These are phyloP conservation scores for Diorhabda elongata DNA, from an alignment of 1,140 invertebrate genomes.

Conservation along the genomic window DNA sequence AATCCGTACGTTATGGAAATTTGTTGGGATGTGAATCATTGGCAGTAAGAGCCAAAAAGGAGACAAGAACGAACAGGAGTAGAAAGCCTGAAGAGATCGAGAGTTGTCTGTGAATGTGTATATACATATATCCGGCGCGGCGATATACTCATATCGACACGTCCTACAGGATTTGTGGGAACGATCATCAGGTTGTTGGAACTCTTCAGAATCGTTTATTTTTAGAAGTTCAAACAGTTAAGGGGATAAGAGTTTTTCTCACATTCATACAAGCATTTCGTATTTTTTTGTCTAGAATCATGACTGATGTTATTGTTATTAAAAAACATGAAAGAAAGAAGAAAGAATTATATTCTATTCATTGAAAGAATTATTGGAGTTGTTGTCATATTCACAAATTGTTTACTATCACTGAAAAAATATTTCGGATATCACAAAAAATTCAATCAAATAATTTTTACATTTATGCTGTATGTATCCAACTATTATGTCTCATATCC, in stretches of 20 bases:
- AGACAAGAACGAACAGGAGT: not conserved
- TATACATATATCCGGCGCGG: not conserved
- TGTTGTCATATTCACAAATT: too few species aligned
- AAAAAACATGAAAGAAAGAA: too few species aligned
- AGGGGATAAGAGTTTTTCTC: not conserved
- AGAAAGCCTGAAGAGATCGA: not conserved
- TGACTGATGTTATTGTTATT: too few species aligned
- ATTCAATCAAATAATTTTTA: too few species aligned
- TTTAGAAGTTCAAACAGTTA: not conserved
- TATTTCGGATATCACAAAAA: too few species aligned
- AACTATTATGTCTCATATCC: too few species aligned
- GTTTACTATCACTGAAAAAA: too few species aligned
- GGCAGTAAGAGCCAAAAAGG: not conserved
- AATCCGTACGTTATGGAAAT: not conserved
- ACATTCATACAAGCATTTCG: too few species aligned
- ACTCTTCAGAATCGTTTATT: not conserved
- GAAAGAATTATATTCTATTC: too few species aligned
- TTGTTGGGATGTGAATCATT: not conserved
- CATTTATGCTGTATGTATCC: too few species aligned
- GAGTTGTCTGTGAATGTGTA: not conserved
- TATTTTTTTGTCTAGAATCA: too few species aligned
- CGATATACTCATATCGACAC: constrained; percentile 2
- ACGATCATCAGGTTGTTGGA: constrained; percentile 1
- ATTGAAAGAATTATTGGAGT: too few species aligned
- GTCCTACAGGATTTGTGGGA: constrained; percentile 1